A percentile compares a stretch with the other conserved stretches of the same genome.
These are phyloP conservation scores for Xestia sexstrigata DNA, from an alignment of 2,888 invertebrate genomes.

Conservation along the genomic window DNA sequence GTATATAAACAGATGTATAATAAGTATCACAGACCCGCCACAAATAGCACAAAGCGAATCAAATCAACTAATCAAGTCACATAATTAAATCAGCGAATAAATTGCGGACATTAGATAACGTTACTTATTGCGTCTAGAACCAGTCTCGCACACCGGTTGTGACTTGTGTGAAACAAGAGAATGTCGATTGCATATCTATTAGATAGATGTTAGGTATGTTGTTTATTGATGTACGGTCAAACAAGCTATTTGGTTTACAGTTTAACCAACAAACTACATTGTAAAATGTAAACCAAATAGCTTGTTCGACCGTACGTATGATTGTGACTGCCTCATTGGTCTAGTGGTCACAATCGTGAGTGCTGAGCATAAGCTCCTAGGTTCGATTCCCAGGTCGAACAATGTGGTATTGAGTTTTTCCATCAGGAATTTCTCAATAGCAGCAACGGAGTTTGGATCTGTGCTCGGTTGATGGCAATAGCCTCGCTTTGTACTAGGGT, in stretches of 20 bases:
- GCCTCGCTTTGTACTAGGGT: too few species aligned
- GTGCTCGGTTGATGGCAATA: neutral
- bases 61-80: constrained; percentile 22
- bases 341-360: neutral
- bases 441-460: neutral
- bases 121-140: constrained; percentile 42
- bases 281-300: too few species aligned
- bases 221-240: too few species aligned
- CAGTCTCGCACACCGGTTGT: constrained; percentile 47
- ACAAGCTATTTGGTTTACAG: too few species aligned
- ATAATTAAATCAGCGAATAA: constrained; percentile 44
- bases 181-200: constrained; percentile 45
- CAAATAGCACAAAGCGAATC: neutral
- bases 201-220: constrained; percentile 18
- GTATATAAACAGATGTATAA: neutral
- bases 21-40: neutral
- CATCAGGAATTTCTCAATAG: neutral
- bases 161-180: constrained; percentile 44
- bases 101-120: constrained; percentile 39
- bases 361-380: neutral
- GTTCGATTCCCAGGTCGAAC: neutral
- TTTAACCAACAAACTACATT: too few species aligned
- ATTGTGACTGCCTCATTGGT: neutral
- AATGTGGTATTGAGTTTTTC: neutral
- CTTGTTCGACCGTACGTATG: neutral